phyloP scores from a whole-genome alignment of 2,888 invertebrate species.

The Coleophora deauratella region DNA sequence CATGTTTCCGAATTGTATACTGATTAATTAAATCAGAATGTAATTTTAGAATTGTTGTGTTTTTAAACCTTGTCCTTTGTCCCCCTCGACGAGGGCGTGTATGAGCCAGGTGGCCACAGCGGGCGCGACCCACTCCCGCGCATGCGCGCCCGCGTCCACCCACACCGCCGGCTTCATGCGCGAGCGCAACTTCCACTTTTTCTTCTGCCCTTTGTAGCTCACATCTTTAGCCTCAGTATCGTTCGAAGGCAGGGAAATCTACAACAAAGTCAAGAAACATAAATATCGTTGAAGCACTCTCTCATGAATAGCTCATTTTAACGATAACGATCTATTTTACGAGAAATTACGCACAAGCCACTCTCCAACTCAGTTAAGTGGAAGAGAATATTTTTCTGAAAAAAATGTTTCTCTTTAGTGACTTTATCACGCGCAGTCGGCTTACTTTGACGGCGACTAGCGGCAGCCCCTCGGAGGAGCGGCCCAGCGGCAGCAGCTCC shows the following conservation, averaged over 20 bases:
- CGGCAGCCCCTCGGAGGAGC: conserved; percentile 81
- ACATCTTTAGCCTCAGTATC: conserved; percentile 31
- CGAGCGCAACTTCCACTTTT: conserved; percentile 63
- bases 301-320: too few species aligned
- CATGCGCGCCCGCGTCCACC: conserved; percentile 86
- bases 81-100: conserved; percentile 77
- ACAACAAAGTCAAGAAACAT: conserved; percentile 4
- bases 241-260: conserved; percentile 52
- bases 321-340: too few species aligned
- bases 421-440: conserved; percentile 27
- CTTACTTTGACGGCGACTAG: conserved; percentile 80
- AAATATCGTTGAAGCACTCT: too few species aligned
- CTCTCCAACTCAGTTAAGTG: neutral
- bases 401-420: too few species aligned
- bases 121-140: conserved; percentile 86
- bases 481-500: conserved; percentile 80
- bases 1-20: too few species aligned
- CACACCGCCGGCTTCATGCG: conserved; percentile 82
- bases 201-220: conserved; percentile 36
- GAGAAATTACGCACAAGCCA: neutral
- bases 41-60: too few species aligned
- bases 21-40: too few species aligned
- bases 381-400: neutral
- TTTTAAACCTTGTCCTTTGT: conserved; percentile 42
- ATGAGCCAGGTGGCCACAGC: conserved; percentile 84